phyloP scores from a whole-genome alignment of 2,797 vertebrate genomes.

The Anomalospiza imberbis region DNA sequence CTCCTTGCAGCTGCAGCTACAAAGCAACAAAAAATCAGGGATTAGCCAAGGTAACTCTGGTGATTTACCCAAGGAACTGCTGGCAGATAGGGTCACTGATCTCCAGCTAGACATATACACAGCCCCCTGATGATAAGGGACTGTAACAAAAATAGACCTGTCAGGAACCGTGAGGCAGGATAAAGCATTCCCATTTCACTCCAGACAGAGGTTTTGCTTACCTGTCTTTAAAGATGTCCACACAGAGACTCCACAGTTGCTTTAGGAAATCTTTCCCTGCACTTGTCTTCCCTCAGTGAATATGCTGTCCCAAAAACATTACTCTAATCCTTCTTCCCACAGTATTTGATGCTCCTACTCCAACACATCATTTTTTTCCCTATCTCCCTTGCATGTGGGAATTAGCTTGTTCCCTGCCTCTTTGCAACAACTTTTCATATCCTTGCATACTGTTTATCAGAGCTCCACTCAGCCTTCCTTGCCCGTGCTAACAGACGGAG shows the following conservation, averaged over 20 bases:
- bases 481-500: neutral
- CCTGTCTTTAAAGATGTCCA: neutral
- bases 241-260: neutral
- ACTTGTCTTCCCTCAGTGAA: neutral
- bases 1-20: neutral
- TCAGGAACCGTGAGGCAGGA: neutral
- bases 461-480: slow-evolving; percentile 1
- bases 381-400: neutral
- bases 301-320: neutral
- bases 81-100: neutral
- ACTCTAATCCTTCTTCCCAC: neutral
- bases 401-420: slow-evolving; percentile 21
- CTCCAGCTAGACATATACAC: neutral
- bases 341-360: neutral
- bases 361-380: neutral
- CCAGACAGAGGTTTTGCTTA: neutral
- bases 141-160: slow-evolving; percentile 14
- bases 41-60: neutral
- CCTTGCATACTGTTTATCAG: slow-evolving; percentile 1
- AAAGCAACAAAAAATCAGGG: neutral
- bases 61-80: neutral
- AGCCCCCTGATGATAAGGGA: neutral
- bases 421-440: neutral
- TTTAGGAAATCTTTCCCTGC: neutral
- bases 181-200: neutral